A percentile compares a stretch with the other conserved stretches of the same genome.
Conservation (phyloP, 2,113 vertebrate genomes). For the Saguinus midas region DNA sequence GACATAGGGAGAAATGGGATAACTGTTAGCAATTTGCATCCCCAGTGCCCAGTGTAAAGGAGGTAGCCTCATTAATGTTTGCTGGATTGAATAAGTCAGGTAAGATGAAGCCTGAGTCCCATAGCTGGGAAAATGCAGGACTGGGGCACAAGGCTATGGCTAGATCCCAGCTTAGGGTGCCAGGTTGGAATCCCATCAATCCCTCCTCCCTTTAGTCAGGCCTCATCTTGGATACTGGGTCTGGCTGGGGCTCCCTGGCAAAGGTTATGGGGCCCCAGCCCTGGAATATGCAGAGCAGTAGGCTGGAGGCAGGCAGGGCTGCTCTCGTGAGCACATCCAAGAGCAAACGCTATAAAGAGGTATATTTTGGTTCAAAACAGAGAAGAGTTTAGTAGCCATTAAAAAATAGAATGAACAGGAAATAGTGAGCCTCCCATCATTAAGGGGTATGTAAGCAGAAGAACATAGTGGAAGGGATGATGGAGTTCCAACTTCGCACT, state of each 20-base stretch:
- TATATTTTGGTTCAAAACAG: neutral
- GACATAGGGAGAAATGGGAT: neutral
- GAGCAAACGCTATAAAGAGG: neutral
- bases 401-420: neutral
- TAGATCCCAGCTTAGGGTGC: neutral
- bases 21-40: too few species aligned
- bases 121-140: neutral
- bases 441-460: neutral
- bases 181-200: too few species aligned
- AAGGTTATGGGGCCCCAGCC: neutral
- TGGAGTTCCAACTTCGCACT: neutral
- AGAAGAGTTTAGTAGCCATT: neutral
- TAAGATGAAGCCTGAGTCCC: neutral
- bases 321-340: neutral
- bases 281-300: too few species aligned
- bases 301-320: neutral
- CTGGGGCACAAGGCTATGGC: too few species aligned
- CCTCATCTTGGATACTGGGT: neutral
- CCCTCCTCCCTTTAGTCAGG: neutral
- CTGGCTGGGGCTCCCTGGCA: neutral
- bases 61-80: accelerated
- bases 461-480: neutral
- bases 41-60: neutral
- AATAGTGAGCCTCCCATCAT: neutral
- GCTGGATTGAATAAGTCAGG: neutral